Evolutionary conservation across 2,888 invertebrate species (phyloP).

Genomic region (Lysandra bellargus): DNA sequence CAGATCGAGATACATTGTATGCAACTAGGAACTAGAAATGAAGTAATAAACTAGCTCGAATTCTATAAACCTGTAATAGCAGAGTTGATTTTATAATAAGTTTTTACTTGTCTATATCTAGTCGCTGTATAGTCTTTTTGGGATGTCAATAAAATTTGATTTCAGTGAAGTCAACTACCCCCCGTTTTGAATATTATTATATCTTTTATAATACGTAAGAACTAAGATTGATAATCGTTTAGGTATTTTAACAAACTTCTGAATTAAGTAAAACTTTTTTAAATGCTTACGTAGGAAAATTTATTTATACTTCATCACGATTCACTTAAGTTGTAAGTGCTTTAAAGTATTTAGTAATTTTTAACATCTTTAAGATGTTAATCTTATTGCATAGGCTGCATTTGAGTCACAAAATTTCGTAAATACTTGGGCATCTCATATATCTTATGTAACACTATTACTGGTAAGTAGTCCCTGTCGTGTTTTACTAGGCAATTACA

Average conservation of each 20-base stretch:
- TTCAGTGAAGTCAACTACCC: no score
- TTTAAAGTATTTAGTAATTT: background rate
- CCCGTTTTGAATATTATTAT: no score
- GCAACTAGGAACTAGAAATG: background rate
- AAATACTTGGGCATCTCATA: slow-evolving; percentile 35
- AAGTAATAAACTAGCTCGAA: background rate
- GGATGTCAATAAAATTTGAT: background rate
- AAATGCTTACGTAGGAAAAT: background rate
- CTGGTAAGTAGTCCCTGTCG: slow-evolving; percentile 10
- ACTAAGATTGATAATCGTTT: no score
- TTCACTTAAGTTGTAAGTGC: background rate
- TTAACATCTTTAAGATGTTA: background rate
- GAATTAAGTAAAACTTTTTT: no score
- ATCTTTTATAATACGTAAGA: no score
- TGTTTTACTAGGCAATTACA: slow-evolving; percentile 1
- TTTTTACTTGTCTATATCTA: background rate
- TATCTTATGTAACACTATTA: slow-evolving; percentile 24
- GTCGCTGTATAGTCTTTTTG: background rate
- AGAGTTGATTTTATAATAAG: background rate
- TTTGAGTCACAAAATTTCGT: slow-evolving; percentile 34
- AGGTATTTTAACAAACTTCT: no score
- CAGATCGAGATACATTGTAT: slow-evolving; percentile 1
- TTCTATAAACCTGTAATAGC: background rate
- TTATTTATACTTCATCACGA: background rate
- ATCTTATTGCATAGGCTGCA: background rate